phyloP scores from a whole-genome alignment of 1,140 invertebrate species.

The Elymnias hypermnestra region DNA sequence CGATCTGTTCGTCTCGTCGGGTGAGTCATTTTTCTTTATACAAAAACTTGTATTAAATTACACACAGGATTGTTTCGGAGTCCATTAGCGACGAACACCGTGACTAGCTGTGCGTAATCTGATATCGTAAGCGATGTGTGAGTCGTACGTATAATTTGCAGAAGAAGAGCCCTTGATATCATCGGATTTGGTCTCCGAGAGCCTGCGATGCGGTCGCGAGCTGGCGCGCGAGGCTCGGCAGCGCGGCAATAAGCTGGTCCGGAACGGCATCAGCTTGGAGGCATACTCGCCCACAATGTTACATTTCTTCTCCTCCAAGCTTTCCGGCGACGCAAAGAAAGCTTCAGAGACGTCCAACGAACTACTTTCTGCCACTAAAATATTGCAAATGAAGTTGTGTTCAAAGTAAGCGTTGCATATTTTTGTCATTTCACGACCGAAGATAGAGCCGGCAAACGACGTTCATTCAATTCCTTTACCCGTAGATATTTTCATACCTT shows the following conservation, averaged over 20 bases:
- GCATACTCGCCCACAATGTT: slow-evolving; percentile 38
- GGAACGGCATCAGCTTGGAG: slow-evolving; percentile 44
- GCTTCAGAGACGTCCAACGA: slow-evolving; percentile 49
- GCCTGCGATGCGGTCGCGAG: slow-evolving; percentile 48
- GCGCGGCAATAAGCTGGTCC: slow-evolving; percentile 46
- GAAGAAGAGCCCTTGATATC: slow-evolving; percentile 40
- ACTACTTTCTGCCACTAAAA: slow-evolving; percentile 51
- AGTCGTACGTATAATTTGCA: slow-evolving; percentile 6
- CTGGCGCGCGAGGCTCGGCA: slow-evolving; percentile 35
- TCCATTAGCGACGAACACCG: neutral
- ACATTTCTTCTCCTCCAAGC: slow-evolving; percentile 49
- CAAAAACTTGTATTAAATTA: neutral
- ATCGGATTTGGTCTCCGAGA: slow-evolving; percentile 45
- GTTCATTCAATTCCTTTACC: too few relatives aligned
- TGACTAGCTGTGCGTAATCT: neutral
- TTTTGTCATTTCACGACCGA: too few relatives aligned
- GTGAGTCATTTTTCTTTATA: neutral
- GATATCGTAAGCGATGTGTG: neutral
- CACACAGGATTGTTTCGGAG: neutral
- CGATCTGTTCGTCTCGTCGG: slow-evolving; percentile 18
- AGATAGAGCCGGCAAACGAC: too few relatives aligned
- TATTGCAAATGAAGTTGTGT: slow-evolving; percentile 57
- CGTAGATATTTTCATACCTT: too few relatives aligned
- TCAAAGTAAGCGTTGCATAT: slow-evolving; percentile 35
- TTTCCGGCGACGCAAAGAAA: slow-evolving; percentile 43